These are phyloP conservation scores for Typhlichthys eigenmanni DNA, from an alignment of 2,797 vertebrate species.

Conservation along the genomic window DNA sequence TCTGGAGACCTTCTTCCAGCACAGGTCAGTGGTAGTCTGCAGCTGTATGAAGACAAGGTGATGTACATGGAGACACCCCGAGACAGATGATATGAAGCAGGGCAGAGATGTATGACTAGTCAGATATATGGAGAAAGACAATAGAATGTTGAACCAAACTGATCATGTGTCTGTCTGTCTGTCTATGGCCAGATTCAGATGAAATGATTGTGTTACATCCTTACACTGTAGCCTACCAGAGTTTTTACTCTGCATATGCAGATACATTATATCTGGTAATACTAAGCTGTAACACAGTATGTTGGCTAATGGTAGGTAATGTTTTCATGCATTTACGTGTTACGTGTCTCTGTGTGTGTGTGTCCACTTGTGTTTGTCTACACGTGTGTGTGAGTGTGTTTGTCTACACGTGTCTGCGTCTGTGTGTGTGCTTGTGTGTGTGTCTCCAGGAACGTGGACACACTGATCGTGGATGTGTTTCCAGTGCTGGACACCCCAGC, in stretches of 20 bases:
- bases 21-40: constrained; percentile 79
- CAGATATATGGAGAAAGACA: no score
- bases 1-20: constrained; percentile 97
- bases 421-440: constrained; percentile 7
- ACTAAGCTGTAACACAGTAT: not conserved
- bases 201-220: not conserved
- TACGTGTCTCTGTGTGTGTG: not conserved
- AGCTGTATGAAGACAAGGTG: not conserved
- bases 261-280: not conserved
- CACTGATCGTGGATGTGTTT: constrained; percentile 83
- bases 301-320: not conserved
- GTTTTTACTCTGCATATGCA: not conserved
- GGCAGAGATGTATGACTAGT: not conserved
- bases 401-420: not conserved
- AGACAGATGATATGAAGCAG: not conserved
- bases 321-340: not conserved
- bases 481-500: constrained; percentile 86
- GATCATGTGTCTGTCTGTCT: no score
- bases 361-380: not conserved
- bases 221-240: not conserved
- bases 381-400: constrained; percentile 12
- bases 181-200: no score
- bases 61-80: not conserved
- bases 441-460: constrained; percentile 89
- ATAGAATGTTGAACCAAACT: no score